A percentile compares a stretch with the other conserved stretches of the same genome.
Evolutionary conservation across 2,888 invertebrate species (phyloP).

Genomic region (Acanthacorydalis orientalis): DNA sequence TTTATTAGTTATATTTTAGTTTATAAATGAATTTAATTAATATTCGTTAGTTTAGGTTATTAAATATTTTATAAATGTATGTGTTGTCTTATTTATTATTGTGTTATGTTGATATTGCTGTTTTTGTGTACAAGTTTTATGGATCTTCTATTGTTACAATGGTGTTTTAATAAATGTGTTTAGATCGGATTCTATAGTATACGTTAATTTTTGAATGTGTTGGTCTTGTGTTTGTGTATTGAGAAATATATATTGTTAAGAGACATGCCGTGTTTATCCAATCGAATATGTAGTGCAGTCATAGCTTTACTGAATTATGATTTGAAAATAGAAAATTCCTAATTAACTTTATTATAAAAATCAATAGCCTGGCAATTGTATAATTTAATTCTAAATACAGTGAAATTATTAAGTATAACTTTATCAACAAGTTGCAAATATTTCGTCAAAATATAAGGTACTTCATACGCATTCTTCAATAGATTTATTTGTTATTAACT

Average conservation of each 20-base stretch:
- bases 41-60: background rate
- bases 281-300: background rate
- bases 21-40: background rate
- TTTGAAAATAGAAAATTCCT: background rate
- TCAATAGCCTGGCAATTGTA: background rate
- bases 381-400: no score
- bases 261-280: background rate
- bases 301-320: background rate
- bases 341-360: background rate
- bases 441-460: no score
- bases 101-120: background rate
- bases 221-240: no score
- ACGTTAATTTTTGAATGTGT: no score
- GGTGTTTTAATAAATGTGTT: no score
- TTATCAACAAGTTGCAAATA: no score
- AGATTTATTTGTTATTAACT: background rate
- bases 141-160: no score
- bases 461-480: no score
- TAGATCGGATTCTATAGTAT: no score
- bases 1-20: background rate
- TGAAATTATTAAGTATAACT: no score
- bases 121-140: no score
- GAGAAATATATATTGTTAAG: no score
- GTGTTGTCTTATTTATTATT: background rate
- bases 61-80: background rate